Base-by-base conservation (phyloP, 1,140 invertebrate genomes). In the Lerema accius region DNA sequence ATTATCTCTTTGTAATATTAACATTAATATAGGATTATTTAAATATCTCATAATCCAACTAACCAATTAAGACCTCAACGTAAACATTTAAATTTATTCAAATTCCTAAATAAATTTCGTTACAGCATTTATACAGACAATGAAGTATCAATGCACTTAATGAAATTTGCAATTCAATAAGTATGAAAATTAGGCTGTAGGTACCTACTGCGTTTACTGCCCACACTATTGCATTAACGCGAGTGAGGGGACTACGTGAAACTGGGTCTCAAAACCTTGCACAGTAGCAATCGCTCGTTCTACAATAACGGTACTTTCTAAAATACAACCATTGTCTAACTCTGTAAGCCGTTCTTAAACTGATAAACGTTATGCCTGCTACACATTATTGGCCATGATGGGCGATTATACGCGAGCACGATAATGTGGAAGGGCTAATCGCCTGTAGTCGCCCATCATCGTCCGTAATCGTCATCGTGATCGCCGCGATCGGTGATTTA, bases 201-300 rank as follows among this genome's bases (percentile, higher is more conserved):
- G 28, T 32, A 4, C 28, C n/a, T n/a, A 23, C 19, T 60, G 15
- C n/a, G 35, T 4, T n/a, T 37, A 37, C 13, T 49, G 46, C 46
- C 23, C 32, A 49, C 46, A 5, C 28, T 49, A 13, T 28, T 49
- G 46, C 49, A 51, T 51, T 51, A 51, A 35, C 46, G 49, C 49
- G 9, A 49, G 56, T 48, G 43, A 59, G 56, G 43, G 56, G 40
- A 23, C 56, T 59, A 14, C 43, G 43, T 39, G 56, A 59, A 59
- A 59, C 56, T 59, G 43, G 56, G 43, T 59, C 56, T 59, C 17
- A 59, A 59, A 59, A 59, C 56, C 56, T 59, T 59, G 56, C 56
- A 59, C 43, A 59, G 56, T 62, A 56, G 59, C 61, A 67, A 67
- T 58, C 46, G 59, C 51, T 62, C 39, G 43, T 58, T 56, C 16